Base-by-base conservation (phyloP, 2,888 invertebrate species). In the Margaritifera margaritifera region DNA sequence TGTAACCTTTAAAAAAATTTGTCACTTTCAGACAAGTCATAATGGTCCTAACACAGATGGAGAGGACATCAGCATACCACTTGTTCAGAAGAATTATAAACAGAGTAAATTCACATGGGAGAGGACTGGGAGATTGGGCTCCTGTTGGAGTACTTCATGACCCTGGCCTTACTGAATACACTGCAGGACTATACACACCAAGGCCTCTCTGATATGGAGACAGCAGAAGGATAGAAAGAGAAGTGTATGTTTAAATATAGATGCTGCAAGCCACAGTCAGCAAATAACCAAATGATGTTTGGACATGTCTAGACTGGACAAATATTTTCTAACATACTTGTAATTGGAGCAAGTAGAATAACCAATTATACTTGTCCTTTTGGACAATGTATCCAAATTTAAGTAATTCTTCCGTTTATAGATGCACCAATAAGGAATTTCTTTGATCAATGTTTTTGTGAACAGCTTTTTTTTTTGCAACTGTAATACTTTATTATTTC, bases 21-120 rank as follows among this genome's bases (percentile, higher is more conserved):
- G 15, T 42, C 42, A 42, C 80, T 85, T 86, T 4, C 90, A 96
- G 96, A 87, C 96, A 97, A 93, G 97, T 98, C 78, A 96, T 98
- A 84, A 96, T 97, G 90, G 96, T 98, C 70, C 92, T 98, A 78
- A 97, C 97, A 0, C 98, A 98, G 88, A 91, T 98, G 81, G 98
- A 98, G 90, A 96, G 97, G 83, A 96, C 95, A 87, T 97, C 96
- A 58, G 96, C 97, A 51, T 98, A 98, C 91, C 96, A 96, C 67
- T 96, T 98, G 90, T 96, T 96, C 52, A 96, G 98, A 90, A 94
- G 96, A 54, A 92, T 98, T 59, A 96, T 96, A 42, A 97, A 98
- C 91, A 93, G 97, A 58, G 92, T 97, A 84, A 96, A 96, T 50
- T 61, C 27, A 59, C 62, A 61, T 82, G 94, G 94, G 66, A 94